Conservation (phyloP, 1,140 invertebrate genomes). For the Aleiodes sp. region DNA sequence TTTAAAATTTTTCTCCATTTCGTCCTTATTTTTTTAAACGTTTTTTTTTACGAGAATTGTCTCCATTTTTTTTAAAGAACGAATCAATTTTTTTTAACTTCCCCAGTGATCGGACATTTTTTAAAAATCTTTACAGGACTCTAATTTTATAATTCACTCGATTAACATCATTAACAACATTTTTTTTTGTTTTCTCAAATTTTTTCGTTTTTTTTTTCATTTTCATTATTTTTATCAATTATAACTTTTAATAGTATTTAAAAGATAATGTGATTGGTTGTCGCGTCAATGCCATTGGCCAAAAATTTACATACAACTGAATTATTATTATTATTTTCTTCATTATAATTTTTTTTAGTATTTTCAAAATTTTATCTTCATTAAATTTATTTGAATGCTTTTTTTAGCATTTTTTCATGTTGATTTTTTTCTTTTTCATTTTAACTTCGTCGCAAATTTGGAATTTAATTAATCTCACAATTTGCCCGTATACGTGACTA, state of each 20-base stretch:
- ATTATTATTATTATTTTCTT: too few species aligned
- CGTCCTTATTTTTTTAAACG: too few species aligned
- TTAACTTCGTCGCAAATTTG: conserved; percentile 9
- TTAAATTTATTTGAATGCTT: not conserved
- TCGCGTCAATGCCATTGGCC: conserved; percentile 58
- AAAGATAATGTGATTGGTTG: conserved; percentile 65
- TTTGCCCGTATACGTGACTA: conserved; percentile 37
- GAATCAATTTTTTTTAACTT: too few species aligned
- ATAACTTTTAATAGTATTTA: conserved; percentile 58
- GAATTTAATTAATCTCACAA: not conserved
- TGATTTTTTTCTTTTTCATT: conserved; percentile 21
- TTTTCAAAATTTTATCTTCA: conserved; percentile 8
- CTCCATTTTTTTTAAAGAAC: too few species aligned
- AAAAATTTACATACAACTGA: conserved; percentile 35
- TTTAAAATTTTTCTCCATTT: too few species aligned
- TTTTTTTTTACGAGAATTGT: too few species aligned
- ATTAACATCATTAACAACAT: conserved; percentile 60
- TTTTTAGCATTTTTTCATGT: conserved; percentile 38
- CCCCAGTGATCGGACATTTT: conserved; percentile 47
- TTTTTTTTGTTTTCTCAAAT: too few species aligned
- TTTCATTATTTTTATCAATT: conserved; percentile 43
- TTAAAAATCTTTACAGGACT: conserved; percentile 45
- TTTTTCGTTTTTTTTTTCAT: conserved; percentile 36
- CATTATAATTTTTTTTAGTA: too few species aligned
- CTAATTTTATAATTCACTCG: conserved; percentile 49